Percentiles rank a stretch among this genome's conserved stretches.
phyloP scores from a whole-genome alignment of 2,888 invertebrate species.

The Eupithecia inturbata region DNA sequence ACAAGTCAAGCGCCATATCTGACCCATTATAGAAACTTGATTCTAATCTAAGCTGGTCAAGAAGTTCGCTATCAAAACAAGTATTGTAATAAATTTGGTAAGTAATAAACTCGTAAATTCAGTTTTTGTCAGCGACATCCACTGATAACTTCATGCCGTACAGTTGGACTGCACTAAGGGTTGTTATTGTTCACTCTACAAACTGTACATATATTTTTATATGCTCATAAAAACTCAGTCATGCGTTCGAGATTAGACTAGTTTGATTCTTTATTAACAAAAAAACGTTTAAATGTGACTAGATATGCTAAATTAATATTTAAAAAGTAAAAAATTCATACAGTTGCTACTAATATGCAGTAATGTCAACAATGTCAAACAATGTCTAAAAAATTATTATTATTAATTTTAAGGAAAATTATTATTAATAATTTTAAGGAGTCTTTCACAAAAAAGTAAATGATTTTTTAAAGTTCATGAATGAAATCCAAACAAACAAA shows the following conservation, averaged over 20 bases:
- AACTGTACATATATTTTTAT: not conserved
- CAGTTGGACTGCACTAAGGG: slow-evolving; percentile 34
- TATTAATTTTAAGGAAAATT: too few relatives aligned
- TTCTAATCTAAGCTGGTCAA: too few relatives aligned
- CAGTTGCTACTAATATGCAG: too few relatives aligned
- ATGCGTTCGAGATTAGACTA: slow-evolving; percentile 35
- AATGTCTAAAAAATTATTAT: too few relatives aligned
- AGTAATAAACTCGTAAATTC: not conserved
- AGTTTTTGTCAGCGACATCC: slow-evolving; percentile 14
- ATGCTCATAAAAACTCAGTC: slow-evolving; percentile 13
- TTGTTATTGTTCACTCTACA: not conserved
- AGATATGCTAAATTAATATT: too few relatives aligned
- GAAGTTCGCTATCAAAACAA: too few relatives aligned
- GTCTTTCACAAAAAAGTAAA: too few relatives aligned
- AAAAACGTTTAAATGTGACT: not conserved
- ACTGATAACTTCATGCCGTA: slow-evolving; percentile 33
- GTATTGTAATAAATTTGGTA: not conserved
- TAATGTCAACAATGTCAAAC: too few relatives aligned
- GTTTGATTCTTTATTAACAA: slow-evolving; percentile 6
- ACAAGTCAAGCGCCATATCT: not conserved
- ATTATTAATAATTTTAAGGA: too few relatives aligned
- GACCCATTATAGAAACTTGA: not conserved
- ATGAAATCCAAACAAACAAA: too few relatives aligned
- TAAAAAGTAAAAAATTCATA: too few relatives aligned
- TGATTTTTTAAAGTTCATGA: too few relatives aligned